Percentiles rank a stretch among this genome's conserved stretches.
Conservation (phyloP, 2,888 invertebrate genomes). For the Coleophora deauratella region DNA sequence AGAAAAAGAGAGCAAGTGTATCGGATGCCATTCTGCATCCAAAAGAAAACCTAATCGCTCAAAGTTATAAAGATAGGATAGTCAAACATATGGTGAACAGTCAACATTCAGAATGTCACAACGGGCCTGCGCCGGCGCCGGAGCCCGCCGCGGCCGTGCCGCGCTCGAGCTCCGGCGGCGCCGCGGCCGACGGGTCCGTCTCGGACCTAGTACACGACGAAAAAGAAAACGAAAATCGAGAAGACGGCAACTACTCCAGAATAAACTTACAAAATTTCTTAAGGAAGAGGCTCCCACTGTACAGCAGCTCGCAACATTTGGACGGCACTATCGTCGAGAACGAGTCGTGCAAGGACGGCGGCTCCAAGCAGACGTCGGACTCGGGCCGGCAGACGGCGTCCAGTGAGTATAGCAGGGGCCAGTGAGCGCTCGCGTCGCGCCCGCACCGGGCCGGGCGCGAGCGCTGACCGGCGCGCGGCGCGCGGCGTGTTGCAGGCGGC, state of each 20-base stretch:
- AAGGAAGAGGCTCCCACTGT: constrained; percentile 30
- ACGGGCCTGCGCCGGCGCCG: not conserved
- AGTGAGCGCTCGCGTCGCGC: too few relatives aligned
- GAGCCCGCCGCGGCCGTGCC: not conserved
- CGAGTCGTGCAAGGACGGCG: constrained; percentile 19
- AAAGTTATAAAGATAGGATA: too few relatives aligned
- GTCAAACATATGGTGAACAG: too few relatives aligned
- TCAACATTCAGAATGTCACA: not conserved
- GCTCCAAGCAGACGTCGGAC: constrained; percentile 37
- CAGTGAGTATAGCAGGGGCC: constrained; percentile 41
- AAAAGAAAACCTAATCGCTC: too few relatives aligned
- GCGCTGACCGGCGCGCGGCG: too few relatives aligned
- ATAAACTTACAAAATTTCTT: constrained; percentile 26
- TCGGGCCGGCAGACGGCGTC: constrained; percentile 39
- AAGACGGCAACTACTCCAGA: not conserved
- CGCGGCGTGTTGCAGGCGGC: constrained; percentile 23
- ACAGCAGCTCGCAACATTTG: constrained; percentile 20
- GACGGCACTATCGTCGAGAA: constrained; percentile 12
- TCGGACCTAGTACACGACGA: constrained; percentile 30
- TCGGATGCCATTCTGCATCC: too few relatives aligned
- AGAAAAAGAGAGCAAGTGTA: too few relatives aligned
- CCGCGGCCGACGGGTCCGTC: not conserved
- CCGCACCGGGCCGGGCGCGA: too few relatives aligned
- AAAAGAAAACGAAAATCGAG: constrained; percentile 14
- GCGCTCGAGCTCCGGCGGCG: not conserved